Conservation (phyloP, 2,797 vertebrate genomes). For the Melanitta fusca region DNA sequence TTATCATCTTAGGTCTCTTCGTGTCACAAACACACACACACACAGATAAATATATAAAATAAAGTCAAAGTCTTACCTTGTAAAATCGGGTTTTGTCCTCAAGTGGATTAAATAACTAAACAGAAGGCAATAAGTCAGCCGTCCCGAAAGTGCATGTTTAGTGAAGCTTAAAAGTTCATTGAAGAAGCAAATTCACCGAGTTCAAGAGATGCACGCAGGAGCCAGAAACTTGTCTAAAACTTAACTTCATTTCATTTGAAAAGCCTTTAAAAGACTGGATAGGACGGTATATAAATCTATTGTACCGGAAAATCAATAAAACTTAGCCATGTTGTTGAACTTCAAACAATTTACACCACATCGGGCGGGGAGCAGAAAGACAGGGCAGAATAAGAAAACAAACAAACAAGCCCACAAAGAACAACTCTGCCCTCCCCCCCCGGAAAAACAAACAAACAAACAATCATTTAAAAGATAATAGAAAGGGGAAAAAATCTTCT, state of each 20-base stretch:
- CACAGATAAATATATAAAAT: not conserved
- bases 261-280: constrained; percentile 12
- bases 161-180: constrained; percentile 43
- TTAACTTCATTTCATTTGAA: not conserved
- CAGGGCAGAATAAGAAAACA: constrained; percentile 11
- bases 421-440: not conserved
- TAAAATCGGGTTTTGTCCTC: not conserved
- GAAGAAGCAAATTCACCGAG: not conserved
- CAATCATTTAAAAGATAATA: not conserved
- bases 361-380: constrained; percentile 63
- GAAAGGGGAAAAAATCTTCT: fast-evolving
- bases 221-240: not conserved
- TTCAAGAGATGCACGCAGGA: not conserved
- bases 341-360: constrained; percentile 69
- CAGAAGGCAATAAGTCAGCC: not conserved
- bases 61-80: constrained; percentile 24
- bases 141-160: not conserved
- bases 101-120: not conserved
- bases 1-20: not conserved
- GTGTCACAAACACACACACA: fast-evolving
- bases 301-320: constrained; percentile 80
- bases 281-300: constrained; percentile 69
- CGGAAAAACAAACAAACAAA: not conserved
- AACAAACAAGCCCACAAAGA: not conserved
- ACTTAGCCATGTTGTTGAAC: constrained; percentile 78